phyloP scores from a whole-genome alignment of 2,113 vertebrate species.

The Lonchura striata region DNA sequence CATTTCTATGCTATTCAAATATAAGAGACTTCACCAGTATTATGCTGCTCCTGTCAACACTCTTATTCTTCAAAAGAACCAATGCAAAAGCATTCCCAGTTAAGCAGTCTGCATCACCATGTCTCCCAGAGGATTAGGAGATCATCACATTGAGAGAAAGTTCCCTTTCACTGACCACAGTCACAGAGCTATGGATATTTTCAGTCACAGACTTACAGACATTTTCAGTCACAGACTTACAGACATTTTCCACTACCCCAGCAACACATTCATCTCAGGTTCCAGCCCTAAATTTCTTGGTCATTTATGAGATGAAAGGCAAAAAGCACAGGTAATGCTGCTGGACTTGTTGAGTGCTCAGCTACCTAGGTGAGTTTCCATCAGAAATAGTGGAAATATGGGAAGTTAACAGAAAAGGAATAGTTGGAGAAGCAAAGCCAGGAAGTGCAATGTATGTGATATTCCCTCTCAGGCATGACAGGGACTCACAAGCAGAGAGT shows the following conservation, averaged over 20 bases:
- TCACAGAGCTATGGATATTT: neutral
- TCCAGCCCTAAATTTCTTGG: neutral
- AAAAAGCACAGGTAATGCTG: neutral
- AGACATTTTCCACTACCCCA: neutral
- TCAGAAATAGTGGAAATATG: neutral
- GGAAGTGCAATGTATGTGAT: neutral
- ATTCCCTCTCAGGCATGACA: neutral
- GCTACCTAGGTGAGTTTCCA: accelerated
- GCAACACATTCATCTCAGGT: neutral
- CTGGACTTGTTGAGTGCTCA: neutral
- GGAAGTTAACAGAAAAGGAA: neutral
- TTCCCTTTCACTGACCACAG: neutral
- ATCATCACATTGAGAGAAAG: neutral
- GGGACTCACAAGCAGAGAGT: neutral
- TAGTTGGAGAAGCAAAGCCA: neutral
- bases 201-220: too few relatives aligned
- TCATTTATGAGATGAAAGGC: neutral
- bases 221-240: too few relatives aligned
- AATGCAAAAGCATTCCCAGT: neutral
- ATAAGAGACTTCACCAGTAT: neutral
- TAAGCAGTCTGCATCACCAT: neutral
- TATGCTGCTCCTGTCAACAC: neutral
- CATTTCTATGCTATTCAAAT: neutral
- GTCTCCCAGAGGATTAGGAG: neutral
- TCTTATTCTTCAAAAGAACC: neutral